phyloP scores from a whole-genome alignment of 1,140 invertebrate species.

The Dryas iulia region DNA sequence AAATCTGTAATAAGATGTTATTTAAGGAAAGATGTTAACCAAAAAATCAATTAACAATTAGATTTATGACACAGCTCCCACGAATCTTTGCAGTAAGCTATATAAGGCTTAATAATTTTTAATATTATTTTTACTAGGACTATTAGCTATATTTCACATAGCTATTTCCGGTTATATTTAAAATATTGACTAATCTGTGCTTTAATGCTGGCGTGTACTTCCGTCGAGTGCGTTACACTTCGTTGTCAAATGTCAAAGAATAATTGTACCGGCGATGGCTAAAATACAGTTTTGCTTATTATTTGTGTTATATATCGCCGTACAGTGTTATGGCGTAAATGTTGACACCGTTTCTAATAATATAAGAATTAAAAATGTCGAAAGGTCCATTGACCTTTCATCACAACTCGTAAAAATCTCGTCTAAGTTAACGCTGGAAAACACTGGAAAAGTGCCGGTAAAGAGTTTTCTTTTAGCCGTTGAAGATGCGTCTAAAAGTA shows the following conservation, averaged over 20 bases:
- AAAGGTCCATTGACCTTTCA: slow-evolving; percentile 91
- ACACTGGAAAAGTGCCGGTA: slow-evolving; percentile 86
- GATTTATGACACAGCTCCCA: no score
- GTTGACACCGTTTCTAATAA: slow-evolving; percentile 72
- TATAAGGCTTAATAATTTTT: no score
- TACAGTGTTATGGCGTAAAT: slow-evolving; percentile 49
- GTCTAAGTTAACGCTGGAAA: slow-evolving; percentile 90
- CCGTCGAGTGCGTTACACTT: slow-evolving; percentile 48
- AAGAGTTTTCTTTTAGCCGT: slow-evolving; percentile 87
- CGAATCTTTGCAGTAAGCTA: no score
- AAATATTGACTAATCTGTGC: not conserved
- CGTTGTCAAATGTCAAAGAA: slow-evolving; percentile 65
- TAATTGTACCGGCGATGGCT: slow-evolving; percentile 64
- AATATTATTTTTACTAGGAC: no score
- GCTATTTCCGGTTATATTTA: slow-evolving; percentile 30
- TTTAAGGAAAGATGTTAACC: no score
- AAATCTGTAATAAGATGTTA: no score
- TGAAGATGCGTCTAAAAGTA: slow-evolving; percentile 82
- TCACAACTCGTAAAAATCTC: slow-evolving; percentile 93
- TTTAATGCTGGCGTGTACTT: slow-evolving; percentile 67
- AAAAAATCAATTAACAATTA: no score
- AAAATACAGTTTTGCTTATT: slow-evolving; percentile 56
- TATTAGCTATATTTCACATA: not conserved
- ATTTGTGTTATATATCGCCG: slow-evolving; percentile 50
- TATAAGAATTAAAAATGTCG: slow-evolving; percentile 90